Conservation (phyloP, 2,888 invertebrate genomes). For the Spodoptera littoralis region DNA sequence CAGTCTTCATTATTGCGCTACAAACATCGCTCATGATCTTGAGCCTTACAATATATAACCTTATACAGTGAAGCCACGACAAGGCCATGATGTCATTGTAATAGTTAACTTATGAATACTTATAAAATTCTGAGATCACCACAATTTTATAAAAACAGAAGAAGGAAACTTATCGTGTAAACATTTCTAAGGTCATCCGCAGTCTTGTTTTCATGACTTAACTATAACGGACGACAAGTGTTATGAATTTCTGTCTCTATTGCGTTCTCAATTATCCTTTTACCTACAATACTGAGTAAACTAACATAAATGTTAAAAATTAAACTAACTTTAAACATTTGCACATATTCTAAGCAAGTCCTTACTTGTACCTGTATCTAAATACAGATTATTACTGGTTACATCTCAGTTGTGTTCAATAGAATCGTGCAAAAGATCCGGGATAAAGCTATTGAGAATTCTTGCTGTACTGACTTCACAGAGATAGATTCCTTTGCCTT, state of each 20-base stretch:
- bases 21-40: slow-evolving; percentile 30
- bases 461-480: slow-evolving; percentile 28
- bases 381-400: slow-evolving; percentile 31
- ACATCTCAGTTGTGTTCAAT: slow-evolving; percentile 43
- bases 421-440: slow-evolving; percentile 37
- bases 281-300: not conserved
- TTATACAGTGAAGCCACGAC: slow-evolving; percentile 51
- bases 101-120: slow-evolving; percentile 69
- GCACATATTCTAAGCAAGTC: slow-evolving; percentile 25
- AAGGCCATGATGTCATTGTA: slow-evolving; percentile 82
- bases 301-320: slow-evolving; percentile 3
- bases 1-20: slow-evolving; percentile 5
- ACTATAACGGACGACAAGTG: too few relatives aligned
- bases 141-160: slow-evolving; percentile 66
- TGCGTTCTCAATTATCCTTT: too few relatives aligned
- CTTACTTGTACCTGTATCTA: slow-evolving; percentile 19
- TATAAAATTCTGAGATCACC: slow-evolving; percentile 79
- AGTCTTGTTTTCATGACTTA: slow-evolving; percentile 30
- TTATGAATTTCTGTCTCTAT: too few relatives aligned
- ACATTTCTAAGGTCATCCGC: slow-evolving; percentile 46
- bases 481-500: slow-evolving; percentile 51
- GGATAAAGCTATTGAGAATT: slow-evolving; percentile 57
- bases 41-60: slow-evolving; percentile 41
- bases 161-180: slow-evolving; percentile 60
- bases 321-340: slow-evolving; percentile 15